Evolutionary conservation across 35 echinoderm and acorn worm genomes (phyloP), one percentile per base, ranked within the genome.

Genomic region (Eucidaris tribuloides): DNA sequence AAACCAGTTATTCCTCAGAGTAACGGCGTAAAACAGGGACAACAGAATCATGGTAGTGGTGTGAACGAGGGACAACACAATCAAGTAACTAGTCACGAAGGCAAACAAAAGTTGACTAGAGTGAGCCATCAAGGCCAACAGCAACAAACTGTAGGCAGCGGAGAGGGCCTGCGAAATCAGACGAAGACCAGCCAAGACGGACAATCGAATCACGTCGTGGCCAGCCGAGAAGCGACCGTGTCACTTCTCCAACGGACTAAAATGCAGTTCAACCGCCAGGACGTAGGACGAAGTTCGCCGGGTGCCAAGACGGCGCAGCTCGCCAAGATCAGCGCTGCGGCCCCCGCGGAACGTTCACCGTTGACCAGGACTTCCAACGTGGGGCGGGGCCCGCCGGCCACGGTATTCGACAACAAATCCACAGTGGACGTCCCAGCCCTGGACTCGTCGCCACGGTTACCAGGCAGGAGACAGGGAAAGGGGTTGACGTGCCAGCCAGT

Each of bases 361-460:
- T 0, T 44, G 18, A 42, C 68, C 17, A 27, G 17, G 28, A 28
- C 2, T 64, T 7, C 61, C 2, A 64, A n/a, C n/a, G n/a, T 34
- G 37, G 61, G 61, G 37, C 68, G 68, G 29, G 35, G 41, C 34
- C 34, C 34, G 24, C 34, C 25, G 13, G 68, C 68, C 14, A 44
- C 44, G 41, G 68, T 40, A 43, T 5, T n/a, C 2, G 24, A 22
- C 9, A 44, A 2, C 14, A 74, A 74, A 40, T 52, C 9, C 48
- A 18, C 34, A 27, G 25, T 83, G 59, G 80, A 83, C 29, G 56
- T 83, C 9, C 80, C 80, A 7, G 37, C 44, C 19, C 39, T 83
- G 27, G 80, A 83, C 19, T 63, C 80, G 7, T 83, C 80, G 36
- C 80, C 80, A 65, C 15, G 58, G 40, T 38, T 83, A 38, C 80